Evolutionary conservation across 2,888 invertebrate species (phyloP).

Genomic region (Phaedon cochleariae): DNA sequence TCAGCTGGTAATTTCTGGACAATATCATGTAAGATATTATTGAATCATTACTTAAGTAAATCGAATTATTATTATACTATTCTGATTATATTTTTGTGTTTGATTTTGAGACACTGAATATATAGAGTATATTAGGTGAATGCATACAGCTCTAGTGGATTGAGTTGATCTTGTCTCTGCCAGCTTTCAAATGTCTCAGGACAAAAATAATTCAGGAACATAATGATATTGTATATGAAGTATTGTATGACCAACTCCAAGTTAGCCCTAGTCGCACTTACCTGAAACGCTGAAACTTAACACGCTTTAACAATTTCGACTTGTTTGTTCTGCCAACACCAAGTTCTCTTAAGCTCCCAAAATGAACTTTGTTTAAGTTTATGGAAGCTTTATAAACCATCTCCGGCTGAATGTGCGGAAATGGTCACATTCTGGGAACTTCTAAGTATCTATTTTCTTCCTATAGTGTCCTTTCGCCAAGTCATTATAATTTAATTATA

Average conservation of each 20-base stretch:
- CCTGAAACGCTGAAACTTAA: background rate
- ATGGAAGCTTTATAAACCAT: background rate
- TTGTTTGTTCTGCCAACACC: background rate
- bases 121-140: too few species aligned
- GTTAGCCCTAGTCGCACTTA: background rate
- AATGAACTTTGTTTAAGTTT: background rate
- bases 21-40: too few species aligned
- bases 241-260: background rate
- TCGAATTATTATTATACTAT: too few species aligned
- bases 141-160: too few species aligned
- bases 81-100: too few species aligned
- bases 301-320: background rate
- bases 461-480: background rate
- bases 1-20: too few species aligned
- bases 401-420: background rate
- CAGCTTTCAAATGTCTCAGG: too few species aligned
- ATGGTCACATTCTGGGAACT: background rate
- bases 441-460: background rate
- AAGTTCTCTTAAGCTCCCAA: background rate
- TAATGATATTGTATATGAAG: background rate
- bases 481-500: background rate
- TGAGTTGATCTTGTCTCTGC: too few species aligned
- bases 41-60: too few species aligned
- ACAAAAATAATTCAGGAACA: background rate
- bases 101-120: too few species aligned